Conservation (phyloP, 2,797 vertebrate genomes). For the Remorina albescens region DNA sequence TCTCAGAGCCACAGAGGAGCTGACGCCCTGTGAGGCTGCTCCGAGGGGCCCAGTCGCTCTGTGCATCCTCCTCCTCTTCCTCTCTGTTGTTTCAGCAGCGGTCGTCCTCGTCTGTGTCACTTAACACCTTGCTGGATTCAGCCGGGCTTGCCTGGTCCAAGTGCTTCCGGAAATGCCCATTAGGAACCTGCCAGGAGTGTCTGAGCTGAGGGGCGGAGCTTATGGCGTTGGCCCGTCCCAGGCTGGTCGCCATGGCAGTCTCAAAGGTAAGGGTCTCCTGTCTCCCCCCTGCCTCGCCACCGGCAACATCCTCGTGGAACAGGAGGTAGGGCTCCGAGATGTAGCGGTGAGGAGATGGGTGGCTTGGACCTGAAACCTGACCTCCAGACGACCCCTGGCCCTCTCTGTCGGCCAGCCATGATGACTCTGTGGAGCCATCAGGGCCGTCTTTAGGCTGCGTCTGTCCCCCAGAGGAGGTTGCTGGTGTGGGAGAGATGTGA, state of each 20-base stretch:
- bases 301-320: constrained; percentile 88
- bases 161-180: constrained; percentile 93
- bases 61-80: constrained; percentile 14
- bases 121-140: constrained; percentile 89
- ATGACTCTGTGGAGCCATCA: constrained; percentile 68
- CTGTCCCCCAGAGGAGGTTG: constrained; percentile 80
- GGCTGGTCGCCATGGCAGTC: constrained; percentile 92
- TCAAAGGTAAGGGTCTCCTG: constrained; percentile 96
- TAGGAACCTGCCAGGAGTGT: constrained; percentile 98
- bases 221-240: constrained; percentile 93
- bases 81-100: constrained; percentile 88
- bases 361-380: constrained; percentile 79
- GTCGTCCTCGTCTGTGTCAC: constrained; percentile 97
- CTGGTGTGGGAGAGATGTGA: constrained; percentile 77
- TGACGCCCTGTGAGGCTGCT: constrained; percentile 33
- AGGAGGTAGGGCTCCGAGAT: constrained; percentile 97
- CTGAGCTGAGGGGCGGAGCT: constrained; percentile 93
- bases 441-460: constrained; percentile 80
- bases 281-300: constrained; percentile 85
- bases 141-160: constrained; percentile 84
- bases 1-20: constrained; percentile 53
- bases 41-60: constrained; percentile 7
- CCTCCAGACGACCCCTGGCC: constrained; percentile 79
- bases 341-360: constrained; percentile 93
- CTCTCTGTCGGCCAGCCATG: constrained; percentile 76